Evolutionary conservation across 2,113 vertebrate species (phyloP), one percentile per base, ranked within the genome.

Genomic region (Periophthalmus modestus): DNA sequence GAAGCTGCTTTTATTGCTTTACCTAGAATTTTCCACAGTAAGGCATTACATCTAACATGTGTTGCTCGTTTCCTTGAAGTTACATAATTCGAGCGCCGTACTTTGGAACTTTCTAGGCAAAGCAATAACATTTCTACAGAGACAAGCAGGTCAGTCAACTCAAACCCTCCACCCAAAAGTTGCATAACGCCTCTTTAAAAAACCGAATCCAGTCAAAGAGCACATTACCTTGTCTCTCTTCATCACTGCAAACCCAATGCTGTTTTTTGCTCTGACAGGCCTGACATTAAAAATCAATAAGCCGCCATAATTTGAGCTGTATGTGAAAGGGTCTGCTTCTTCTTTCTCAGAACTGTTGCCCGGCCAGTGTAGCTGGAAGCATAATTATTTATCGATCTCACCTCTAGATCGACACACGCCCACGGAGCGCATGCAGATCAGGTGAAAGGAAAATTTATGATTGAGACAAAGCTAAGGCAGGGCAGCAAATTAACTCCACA

Each of bases 381-480:
- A 5, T 72, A 33, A 75, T 73, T 77, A 39, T 68, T 18, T 65
- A 70, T 77, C 71, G 77, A 78, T 77, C 72, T 75, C 47, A 72
- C 48, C 68, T 70, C 50, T 19, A 39, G 36, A 61, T 66, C 7
- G 19, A 36, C 52, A 34, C 28, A 54, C 2, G 18, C 11, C 23
- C 59, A 28, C 39, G 21, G 48, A 39, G 36, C 16, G 28, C 71
- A 46, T 61, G 72, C 52, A 73, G 57, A 62, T 68, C 66, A 69
- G 57, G 15, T 52, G 59, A 62, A 72, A 74, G 62, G 39, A 62
- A 21, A 48, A 43, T 52, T 28, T 39, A 21, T 46, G 48, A 24
- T 7, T 48, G n/a, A 59, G 59, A 66, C n/a, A 39, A 58, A 50
- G 69, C n/a, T 15, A n/a, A 36, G 2, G 21, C 34, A 4, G n/a